Evolutionary conservation across 2,113 vertebrate genomes (phyloP).

Genomic region (Cervus canadensis): DNA sequence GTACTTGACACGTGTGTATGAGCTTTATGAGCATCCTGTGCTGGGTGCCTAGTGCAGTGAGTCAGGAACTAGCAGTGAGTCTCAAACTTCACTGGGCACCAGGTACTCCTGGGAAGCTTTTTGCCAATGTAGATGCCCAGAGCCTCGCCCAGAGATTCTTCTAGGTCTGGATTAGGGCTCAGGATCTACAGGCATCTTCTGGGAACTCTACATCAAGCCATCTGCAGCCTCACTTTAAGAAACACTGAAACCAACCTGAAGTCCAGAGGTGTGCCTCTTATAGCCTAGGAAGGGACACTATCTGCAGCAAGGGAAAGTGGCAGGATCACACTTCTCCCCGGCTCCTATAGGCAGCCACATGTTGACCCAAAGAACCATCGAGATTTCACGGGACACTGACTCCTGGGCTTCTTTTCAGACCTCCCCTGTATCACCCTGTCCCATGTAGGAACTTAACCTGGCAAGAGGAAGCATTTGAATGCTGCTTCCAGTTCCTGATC

Average conservation of each 20-base stretch:
- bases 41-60: not conserved
- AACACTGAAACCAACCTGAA: not conserved
- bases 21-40: not conserved
- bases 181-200: not conserved
- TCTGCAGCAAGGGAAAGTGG: not conserved
- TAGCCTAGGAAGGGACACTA: not conserved
- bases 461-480: accelerated
- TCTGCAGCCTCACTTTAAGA: not conserved
- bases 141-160: not conserved
- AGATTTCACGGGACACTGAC: not conserved
- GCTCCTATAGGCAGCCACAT: not conserved
- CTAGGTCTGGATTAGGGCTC: too few relatives aligned
- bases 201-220: not conserved
- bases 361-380: not conserved
- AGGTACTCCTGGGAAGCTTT: not conserved
- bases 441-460: not conserved
- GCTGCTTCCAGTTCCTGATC: not conserved
- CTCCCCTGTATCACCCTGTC: not conserved
- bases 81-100: accelerated
- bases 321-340: not conserved
- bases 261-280: not conserved
- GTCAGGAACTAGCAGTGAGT: not conserved
- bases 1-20: accelerated
- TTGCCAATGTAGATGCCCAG: not conserved
- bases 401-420: not conserved